Base-by-base conservation (phyloP, 1,140 invertebrate species). In the Oryzaephilus surinamensis region DNA sequence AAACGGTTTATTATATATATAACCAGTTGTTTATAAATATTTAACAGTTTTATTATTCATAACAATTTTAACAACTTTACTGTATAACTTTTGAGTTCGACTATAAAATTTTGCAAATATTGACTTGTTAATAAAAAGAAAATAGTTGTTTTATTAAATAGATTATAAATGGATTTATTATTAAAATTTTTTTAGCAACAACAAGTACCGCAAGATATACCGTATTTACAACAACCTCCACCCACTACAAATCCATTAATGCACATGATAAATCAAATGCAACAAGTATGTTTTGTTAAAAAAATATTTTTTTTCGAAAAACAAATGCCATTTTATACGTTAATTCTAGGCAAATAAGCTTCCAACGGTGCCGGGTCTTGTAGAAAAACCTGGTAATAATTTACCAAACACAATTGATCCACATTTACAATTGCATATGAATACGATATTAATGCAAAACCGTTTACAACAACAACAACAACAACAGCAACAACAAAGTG, bases 251-350 rank as follows among this genome's bases (percentile, higher is more conserved):
- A 71, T 60, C 67, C 71, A 29, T 60, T 74, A 21, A 66, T 73
- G 59, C 70, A 71, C 31, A 61, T 74, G 32, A 69, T 74, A 28
- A 70, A 59, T 54, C 71, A 73, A 50, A 67, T 73, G 61, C 71
- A 73, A 45, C 68, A 71, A 58, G 70, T 69, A 47, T 43, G 52
- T 41, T 12, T 31, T 21, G 13, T 4, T 10, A 1, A 30, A 30
- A 30, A 12, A 30, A 30, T 12, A 12, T n/a, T n/a, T 10, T 26
- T 34, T 8, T 19, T 32, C 11, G 6, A 36, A 36, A 15, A 13
- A 24, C 24, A 17, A 36, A 36, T 13, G 14, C 13, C n/a, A n/a
- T n/a, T n/a, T 30, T 15, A 8, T 4, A 15, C 28, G 10, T 17
- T 17, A 30, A 12, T 30, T 38, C 17, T 37, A 68, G 60, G 57